Base-by-base conservation (phyloP, 2,113 vertebrate species). In the Ochotona princeps region DNA sequence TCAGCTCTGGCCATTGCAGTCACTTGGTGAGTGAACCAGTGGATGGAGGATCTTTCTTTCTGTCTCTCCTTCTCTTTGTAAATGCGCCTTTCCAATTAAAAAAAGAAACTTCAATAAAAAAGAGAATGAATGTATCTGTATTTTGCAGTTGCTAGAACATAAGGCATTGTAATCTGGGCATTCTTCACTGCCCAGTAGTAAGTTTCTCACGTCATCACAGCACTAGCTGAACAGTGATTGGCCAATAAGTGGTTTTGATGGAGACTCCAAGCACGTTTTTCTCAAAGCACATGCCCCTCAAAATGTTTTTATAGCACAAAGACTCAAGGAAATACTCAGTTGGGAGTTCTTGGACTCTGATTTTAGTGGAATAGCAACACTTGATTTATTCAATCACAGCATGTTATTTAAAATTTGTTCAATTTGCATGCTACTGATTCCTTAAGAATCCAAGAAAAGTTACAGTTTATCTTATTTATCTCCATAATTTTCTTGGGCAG, bases 101-200 rank as follows among this genome's bases (percentile, higher is more conserved):
- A 44, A 44, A 44, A 44, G n/a, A 44, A 44, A 44, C 38, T 44
- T 44, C 6, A 44, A 44, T 44, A 44, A 44, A 44, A 44, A 44
- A 44, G 32, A 28, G 69, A 91, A 73, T 20, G 90, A 91, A 87
- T 38, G 61, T 5, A 47, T 67, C 87, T 70, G 7, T 93, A 87
- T 84, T 93, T 94, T 83, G 76, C 76, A 35, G 67, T 81, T 75
- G 60, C 30, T n/a, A 25, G 61, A 81, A 94, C 94, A 84, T 2
- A 57, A 84, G 84, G 87, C 81, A 23, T 79, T 95, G 80, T 84
- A 96, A 89, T 94, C 76, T 69, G 67, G 57, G 63, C 73, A 69
- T 23, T 87, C 81, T 78, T 83, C 89, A 18, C 79, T 30, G 74
- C 72, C 76, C 49, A 65, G 51, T 60, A 65, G 81, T 94, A 94